Evolutionary conservation across 1,140 invertebrate genomes (phyloP).

Genomic region (Tetramorium simillimum): DNA sequence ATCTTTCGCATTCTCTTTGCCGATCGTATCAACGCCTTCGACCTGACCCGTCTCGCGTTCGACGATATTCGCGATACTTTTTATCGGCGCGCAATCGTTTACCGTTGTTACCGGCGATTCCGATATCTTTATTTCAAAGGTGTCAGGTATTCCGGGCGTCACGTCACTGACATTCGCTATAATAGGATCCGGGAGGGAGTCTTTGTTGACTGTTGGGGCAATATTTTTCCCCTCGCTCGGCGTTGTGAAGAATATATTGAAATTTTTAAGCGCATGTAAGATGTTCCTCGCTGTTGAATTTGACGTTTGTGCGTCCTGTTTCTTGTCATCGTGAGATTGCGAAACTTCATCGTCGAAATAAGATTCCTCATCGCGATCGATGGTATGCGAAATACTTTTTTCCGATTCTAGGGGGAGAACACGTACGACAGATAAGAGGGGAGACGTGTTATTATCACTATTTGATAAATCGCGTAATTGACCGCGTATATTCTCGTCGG

Average conservation of each 20-base stretch:
- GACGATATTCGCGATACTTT: not conserved
- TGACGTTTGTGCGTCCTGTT: not conserved
- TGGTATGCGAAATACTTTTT: not conserved
- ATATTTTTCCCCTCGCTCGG: not conserved
- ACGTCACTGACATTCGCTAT: slow-evolving; percentile 33
- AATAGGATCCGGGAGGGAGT: not conserved
- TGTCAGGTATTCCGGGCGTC: slow-evolving; percentile 63
- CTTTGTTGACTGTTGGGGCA: not conserved
- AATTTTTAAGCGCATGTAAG: slow-evolving; percentile 39
- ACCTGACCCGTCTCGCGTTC: not conserved
- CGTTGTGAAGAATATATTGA: slow-evolving; percentile 35
- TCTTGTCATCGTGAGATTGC: not conserved
- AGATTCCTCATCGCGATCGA: not conserved
- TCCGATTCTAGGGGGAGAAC: not conserved
- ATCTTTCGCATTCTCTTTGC: not conserved
- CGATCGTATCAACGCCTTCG: not conserved
- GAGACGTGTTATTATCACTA: too few species aligned
- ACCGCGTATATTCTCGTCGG: not conserved
- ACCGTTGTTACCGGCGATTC: slow-evolving; percentile 75
- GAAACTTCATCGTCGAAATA: not conserved
- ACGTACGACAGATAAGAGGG: not conserved
- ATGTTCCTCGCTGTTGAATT: slow-evolving; percentile 9
- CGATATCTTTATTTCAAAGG: slow-evolving; percentile 79
- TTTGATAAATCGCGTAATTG: slow-evolving; percentile 12
- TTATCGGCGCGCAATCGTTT: slow-evolving; percentile 71